Base-by-base conservation (phyloP, 1,140 invertebrate species). In the Panonychus citri region DNA sequence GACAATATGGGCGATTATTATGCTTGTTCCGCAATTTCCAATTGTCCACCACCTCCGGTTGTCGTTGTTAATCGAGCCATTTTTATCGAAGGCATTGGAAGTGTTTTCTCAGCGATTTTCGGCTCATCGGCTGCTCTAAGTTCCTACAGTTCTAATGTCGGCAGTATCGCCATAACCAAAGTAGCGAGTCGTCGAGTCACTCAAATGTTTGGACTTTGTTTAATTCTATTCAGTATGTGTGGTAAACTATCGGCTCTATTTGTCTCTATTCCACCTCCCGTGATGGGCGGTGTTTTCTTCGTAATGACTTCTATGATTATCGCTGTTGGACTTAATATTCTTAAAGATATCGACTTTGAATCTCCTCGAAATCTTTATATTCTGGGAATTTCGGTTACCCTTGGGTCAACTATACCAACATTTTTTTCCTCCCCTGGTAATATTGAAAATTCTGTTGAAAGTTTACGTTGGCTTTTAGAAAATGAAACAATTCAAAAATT, bases 1-100 rank as follows among this genome's bases (percentile, higher is more conserved):
- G 85, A 89, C 68, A 85, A 83, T 1, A 77, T 89, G 54, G 85
- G 85, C 62, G 86, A 89, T 68, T 89, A 89, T 69, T 83, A 83
- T 43, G 85, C 85, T 3, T 83, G 82, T 3, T 82, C 85, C 0
- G 76, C 79, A 66, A 80, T 87, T 75, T 80, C 81, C 55, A 81
- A 76, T 19, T 84, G 82, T 1, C 78, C 81, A 0, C 77, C 81
- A 0, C 86, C 85, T 0, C 85, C 85, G 0, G 67, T 82, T 7
- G 83, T 86, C 66, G 85, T 85, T 1, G 82, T 90, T 53, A 87
- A 87, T 67, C 75, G 85, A 12, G 86, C 84, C 0, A 83, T 89
- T 34, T 80, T 77, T 5, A 78, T 82, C 0, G 85, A 89, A 70
- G 85, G 85, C 0, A 60, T 89, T 12, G 85, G 85, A 12, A 85